These are phyloP conservation scores for Zeugodacus cucurbitae DNA, from an alignment of 1,140 invertebrate species.

Conservation along the genomic window DNA sequence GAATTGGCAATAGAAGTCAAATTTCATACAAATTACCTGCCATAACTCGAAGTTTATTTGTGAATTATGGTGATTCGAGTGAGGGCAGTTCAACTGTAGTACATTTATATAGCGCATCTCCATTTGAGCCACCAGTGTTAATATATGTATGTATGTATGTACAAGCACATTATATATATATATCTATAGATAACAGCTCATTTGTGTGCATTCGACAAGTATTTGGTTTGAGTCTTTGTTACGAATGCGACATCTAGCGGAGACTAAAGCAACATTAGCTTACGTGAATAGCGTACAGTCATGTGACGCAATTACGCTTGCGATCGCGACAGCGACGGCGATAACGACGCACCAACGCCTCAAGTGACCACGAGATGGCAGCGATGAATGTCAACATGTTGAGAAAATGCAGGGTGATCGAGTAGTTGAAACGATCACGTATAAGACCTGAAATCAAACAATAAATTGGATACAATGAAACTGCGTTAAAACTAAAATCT, in stretches of 20 bases:
- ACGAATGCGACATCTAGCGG: background rate
- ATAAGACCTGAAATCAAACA: slow-evolving; percentile 68
- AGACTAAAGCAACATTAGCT: background rate
- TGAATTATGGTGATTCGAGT: too few relatives aligned
- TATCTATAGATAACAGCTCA: background rate
- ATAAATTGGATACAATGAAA: too few relatives aligned
- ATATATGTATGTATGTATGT: background rate
- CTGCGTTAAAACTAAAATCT: background rate
- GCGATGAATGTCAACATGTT: slow-evolving; percentile 74
- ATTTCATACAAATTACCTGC: too few relatives aligned
- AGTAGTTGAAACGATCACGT: slow-evolving; percentile 70
- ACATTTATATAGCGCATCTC: too few relatives aligned
- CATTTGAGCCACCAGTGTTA: too few relatives aligned
- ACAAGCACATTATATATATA: background rate
- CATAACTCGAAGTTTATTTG: too few relatives aligned
- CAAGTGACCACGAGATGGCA: slow-evolving; percentile 69
- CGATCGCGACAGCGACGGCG: background rate
- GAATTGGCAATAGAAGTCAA: too few relatives aligned
- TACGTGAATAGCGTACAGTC: background rate
- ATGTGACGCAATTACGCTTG: background rate
- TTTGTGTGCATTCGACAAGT: background rate
- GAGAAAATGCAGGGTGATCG: slow-evolving; percentile 71
- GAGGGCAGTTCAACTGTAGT: too few relatives aligned
- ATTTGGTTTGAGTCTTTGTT: background rate
- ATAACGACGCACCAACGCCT: slow-evolving; percentile 55